phyloP scores from a whole-genome alignment of 2,113 vertebrate genomes.

The Pardalotus punctatus region DNA sequence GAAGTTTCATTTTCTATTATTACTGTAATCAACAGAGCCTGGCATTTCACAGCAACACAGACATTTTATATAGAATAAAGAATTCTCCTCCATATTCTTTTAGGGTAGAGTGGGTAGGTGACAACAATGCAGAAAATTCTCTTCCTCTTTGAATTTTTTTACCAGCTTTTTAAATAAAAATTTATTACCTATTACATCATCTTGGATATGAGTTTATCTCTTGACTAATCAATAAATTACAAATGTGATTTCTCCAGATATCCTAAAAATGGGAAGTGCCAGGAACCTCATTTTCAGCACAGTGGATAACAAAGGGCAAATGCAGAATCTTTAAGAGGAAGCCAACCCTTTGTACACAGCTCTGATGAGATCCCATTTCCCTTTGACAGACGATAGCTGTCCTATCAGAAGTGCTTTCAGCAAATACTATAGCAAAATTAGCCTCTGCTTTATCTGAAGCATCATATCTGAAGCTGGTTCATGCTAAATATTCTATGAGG shows the following conservation, averaged over 20 bases:
- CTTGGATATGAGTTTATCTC: conserved; percentile 11
- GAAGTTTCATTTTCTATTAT: not conserved
- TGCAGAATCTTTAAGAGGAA: not conserved
- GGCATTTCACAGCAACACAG: not conserved
- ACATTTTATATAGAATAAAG: not conserved
- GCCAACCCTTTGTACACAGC: not conserved
- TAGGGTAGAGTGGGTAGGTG: accelerated
- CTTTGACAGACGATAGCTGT: not conserved
- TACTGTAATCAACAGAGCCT: not conserved
- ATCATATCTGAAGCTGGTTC: not conserved
- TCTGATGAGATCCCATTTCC: not conserved
- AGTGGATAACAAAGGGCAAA: not conserved
- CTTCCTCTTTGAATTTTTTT: conserved; percentile 7
- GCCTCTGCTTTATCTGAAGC: not conserved
- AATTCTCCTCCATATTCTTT: not conserved
- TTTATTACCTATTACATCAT: conserved; percentile 6
- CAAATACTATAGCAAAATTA: not conserved
- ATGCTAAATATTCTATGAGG: not conserved
- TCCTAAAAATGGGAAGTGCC: not conserved
- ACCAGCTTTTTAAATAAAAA: conserved; percentile 8
- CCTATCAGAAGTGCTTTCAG: not conserved
- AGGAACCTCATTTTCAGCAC: not conserved
- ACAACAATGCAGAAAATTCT: not conserved
- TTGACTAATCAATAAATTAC: conserved; percentile 8
- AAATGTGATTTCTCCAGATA: not conserved